Evolutionary conservation across 2,113 vertebrate species (phyloP).

Genomic region (Microtus oregoni): DNA sequence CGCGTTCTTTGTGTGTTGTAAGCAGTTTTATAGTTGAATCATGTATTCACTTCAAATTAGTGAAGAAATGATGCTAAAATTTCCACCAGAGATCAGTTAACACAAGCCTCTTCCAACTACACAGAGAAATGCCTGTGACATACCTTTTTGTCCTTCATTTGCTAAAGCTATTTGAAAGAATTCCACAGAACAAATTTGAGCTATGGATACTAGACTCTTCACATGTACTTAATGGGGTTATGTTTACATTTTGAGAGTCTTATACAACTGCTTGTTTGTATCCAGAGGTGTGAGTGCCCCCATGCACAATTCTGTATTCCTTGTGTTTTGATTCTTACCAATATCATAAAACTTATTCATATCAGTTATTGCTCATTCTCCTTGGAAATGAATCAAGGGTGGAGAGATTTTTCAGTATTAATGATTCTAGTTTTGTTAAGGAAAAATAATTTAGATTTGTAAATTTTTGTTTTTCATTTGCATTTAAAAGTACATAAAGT

Average conservation of each 20-base stretch:
- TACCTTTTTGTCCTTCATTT: constrained; percentile 11
- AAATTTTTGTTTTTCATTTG: constrained; percentile 38
- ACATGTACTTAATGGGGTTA: constrained; percentile 21
- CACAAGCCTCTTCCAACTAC: not conserved
- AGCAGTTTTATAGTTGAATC: constrained; percentile 19
- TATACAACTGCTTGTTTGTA: not conserved
- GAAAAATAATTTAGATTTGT: not conserved
- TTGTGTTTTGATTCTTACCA: not conserved
- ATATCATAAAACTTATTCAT: not conserved
- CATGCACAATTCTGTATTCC: not conserved
- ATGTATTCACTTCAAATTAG: constrained; percentile 1
- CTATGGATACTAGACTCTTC: not conserved
- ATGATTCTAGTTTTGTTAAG: constrained; percentile 30
- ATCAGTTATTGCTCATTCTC: constrained; percentile 7
- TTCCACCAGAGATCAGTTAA: not conserved
- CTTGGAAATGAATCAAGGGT: not conserved
- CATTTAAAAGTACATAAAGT: constrained; percentile 16
- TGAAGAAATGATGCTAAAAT: constrained; percentile 3
- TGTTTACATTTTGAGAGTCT: not conserved
- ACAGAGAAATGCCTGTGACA: not conserved
- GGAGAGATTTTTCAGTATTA: not conserved
- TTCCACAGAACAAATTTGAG: not conserved
- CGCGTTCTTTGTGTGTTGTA: not conserved
- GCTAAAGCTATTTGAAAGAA: constrained; percentile 39
- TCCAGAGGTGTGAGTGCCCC: not conserved